These are phyloP conservation scores for Diploptera punctata DNA, from an alignment of 2,888 invertebrate genomes.

Conservation along the genomic window DNA sequence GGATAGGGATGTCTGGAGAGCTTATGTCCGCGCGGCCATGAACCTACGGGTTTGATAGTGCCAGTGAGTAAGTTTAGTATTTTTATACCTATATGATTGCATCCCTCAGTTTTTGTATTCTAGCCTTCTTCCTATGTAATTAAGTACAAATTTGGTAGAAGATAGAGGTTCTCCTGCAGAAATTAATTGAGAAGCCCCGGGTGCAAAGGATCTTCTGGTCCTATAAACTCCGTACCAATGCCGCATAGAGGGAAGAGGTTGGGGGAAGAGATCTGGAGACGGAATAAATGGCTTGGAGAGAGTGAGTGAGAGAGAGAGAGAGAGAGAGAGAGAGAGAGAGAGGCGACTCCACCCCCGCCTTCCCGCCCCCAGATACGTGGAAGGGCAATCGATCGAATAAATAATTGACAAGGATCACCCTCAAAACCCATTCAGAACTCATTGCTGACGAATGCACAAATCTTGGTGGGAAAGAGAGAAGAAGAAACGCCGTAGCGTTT, in stretches of 20 bases:
- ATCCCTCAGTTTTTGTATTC: no score
- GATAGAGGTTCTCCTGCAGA: no score
- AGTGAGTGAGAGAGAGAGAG: background rate
- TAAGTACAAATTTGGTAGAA: no score
- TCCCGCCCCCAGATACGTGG: background rate
- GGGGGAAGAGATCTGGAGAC: constrained; percentile 10
- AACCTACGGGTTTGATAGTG: no score
- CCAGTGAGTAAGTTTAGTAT: no score
- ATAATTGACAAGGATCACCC: constrained; percentile 30
- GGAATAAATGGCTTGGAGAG: constrained; percentile 23
- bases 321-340: background rate
- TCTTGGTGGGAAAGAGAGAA: background rate
- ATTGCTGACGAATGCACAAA: constrained; percentile 27
- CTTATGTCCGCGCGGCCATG: no score
- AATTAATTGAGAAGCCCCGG: no score
- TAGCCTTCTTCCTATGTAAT: no score
- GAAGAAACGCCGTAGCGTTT: constrained; percentile 1
- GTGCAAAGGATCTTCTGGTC: background rate
- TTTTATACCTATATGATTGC: no score
- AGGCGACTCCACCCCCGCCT: background rate
- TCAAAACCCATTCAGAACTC: background rate
- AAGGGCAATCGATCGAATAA: constrained; percentile 31
- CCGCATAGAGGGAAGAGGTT: background rate
- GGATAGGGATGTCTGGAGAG: no score
- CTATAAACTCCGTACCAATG: constrained; percentile 19